These are phyloP conservation scores for Oreortyx pictus DNA, from an alignment of 2,797 vertebrate genomes.

Conservation along the genomic window DNA sequence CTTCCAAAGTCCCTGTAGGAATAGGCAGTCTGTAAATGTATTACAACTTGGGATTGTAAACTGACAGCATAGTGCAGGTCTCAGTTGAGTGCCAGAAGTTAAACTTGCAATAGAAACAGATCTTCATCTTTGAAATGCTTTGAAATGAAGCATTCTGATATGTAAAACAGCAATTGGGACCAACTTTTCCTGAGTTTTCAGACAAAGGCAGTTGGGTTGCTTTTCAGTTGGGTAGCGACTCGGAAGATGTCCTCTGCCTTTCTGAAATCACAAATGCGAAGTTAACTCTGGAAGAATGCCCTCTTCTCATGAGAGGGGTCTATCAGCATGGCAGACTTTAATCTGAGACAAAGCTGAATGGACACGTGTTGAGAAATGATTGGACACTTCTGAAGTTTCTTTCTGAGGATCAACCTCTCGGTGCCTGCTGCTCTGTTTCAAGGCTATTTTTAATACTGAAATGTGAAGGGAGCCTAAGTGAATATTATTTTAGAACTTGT, in stretches of 20 bases:
- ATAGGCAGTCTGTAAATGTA: constrained; percentile 11
- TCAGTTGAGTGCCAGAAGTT: neutral
- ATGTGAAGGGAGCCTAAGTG: neutral
- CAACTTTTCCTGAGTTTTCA: neutral
- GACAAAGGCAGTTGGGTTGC: neutral
- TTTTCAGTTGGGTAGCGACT: neutral
- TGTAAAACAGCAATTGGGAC: neutral
- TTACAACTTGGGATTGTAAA: neutral
- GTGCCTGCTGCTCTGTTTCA: neutral
- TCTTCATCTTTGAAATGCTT: neutral
- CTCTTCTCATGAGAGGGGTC: neutral
- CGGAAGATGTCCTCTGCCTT: neutral
- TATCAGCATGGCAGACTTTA: neutral
- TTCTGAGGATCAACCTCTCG: neutral
- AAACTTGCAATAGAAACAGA: neutral
- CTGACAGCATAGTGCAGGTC: neutral
- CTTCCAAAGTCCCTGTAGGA: neutral
- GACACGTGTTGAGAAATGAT: neutral
- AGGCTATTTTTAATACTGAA: neutral
- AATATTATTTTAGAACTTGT: neutral
- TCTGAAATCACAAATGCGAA: neutral
- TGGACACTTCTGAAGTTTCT: neutral
- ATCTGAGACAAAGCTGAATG: neutral
- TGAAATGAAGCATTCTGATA: neutral
- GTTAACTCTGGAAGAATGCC: neutral